Evolutionary conservation across 2,888 invertebrate genomes (phyloP), one percentile per base, ranked within the genome.

Genomic region (Rhamphomyia laevipes): DNA sequence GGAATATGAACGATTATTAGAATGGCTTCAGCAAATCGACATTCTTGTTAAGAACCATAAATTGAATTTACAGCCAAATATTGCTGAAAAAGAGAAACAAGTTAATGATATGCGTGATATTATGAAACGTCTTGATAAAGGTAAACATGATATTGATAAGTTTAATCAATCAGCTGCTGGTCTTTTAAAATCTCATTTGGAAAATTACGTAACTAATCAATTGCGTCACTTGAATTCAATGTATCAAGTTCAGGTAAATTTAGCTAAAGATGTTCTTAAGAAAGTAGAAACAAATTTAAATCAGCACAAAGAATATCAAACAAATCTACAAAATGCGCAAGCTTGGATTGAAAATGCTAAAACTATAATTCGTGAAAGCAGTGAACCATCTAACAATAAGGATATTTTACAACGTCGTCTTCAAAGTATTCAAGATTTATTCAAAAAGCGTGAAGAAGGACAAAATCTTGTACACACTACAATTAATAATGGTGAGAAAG

Each of bases 11-110:
- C 78, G 88, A 52, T 71, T 93, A 15, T 89, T 89, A 46, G 92
- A 93, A 66, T 93, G 92, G 92, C 68, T 93, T 30, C 92, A 92
- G 62, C 91, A 92, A 66, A 88, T 88, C 61, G 91, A 92, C 60
- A 89, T 91, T 59, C 76, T 91, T 10, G 85, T 91, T 12, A 92
- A 93, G 65, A 88, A 89, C 49, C 88, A 92, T 60, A 93, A 93
- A 68, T 79, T 88, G 21, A 84, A 87, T 18, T 72, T 91, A 12
- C 76, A 86, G 21, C 81, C 88, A 3, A 87, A 82, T 48, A 74
- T 89, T 1, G 77, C 79, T 45, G 92, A 93, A 59, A 93, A 93
- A 63, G 80, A 81, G 54, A 87, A 84, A 53, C 90, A 91, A 73
- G 89, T 91, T 0, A 75, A 77, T 45, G 87, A 89, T 61, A 86